phyloP scores from a whole-genome alignment of 2,113 vertebrate genomes.

The Paramisgurnus dabryanus region DNA sequence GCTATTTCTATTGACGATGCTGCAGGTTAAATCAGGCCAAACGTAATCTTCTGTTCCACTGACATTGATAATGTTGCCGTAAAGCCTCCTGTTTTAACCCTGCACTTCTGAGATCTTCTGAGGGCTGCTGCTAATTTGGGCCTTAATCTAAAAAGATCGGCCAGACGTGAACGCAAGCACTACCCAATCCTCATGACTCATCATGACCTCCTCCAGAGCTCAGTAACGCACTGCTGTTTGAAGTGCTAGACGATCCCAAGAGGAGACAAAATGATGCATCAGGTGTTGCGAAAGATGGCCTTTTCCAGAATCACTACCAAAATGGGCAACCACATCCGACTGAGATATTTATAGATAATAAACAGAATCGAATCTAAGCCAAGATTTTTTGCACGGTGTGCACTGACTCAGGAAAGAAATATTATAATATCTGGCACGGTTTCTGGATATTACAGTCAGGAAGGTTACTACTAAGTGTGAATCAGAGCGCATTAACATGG shows the following conservation, averaged over 20 bases:
- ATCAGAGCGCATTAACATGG: conserved; percentile 31
- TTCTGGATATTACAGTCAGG: not conserved
- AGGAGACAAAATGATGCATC: conserved; percentile 16
- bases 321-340: not conserved
- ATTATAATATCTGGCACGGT: too few species aligned
- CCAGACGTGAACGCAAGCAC: not conserved
- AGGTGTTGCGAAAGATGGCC: conserved; percentile 9
- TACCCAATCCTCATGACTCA: conserved; percentile 14
- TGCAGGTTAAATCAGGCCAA: not conserved
- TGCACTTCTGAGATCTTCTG: not conserved
- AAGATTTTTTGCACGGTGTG: not conserved
- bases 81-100: not conserved
- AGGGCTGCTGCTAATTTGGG: conserved; percentile 9
- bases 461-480: not conserved
- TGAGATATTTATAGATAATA: conserved; percentile 12
- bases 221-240: conserved; percentile 1
- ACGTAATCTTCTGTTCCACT: conserved; percentile 2
- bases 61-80: not conserved
- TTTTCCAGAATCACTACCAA: conserved; percentile 15
- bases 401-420: not conserved
- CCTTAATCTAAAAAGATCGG: not conserved
- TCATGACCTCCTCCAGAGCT: conserved; percentile 27
- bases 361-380: not conserved
- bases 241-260: conserved; percentile 14
- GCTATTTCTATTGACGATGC: not conserved